A percentile compares a stretch with the other conserved stretches of the same genome.
These are phyloP conservation scores for Chroicocephalus ridibundus DNA, from an alignment of 2,113 vertebrate species.

Conservation along the genomic window DNA sequence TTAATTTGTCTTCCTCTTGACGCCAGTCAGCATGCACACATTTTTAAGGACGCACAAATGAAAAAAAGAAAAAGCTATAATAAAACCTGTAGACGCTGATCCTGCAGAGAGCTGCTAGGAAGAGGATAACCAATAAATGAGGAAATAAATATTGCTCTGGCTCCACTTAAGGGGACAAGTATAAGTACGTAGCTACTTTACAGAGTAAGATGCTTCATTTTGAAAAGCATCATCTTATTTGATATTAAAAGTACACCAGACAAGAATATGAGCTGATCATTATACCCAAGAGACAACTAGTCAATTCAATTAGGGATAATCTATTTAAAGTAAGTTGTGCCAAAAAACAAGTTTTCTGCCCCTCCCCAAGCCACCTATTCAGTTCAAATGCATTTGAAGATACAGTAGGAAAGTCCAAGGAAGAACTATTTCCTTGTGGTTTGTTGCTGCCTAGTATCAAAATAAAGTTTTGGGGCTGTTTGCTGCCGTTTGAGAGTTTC, in stretches of 20 bases:
- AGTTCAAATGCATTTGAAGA: not conserved
- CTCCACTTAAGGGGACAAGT: not conserved
- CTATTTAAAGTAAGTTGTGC: not conserved
- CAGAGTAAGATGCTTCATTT: not conserved
- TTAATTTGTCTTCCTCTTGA: constrained; percentile 27
- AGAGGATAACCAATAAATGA: not conserved
- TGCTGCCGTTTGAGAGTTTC: not conserved
- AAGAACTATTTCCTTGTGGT: not conserved
- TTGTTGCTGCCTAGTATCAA: not conserved
- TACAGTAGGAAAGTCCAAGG: not conserved
- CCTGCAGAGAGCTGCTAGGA: not conserved
- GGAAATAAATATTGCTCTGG: constrained; percentile 22
- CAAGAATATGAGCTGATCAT: not conserved
- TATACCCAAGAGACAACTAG: not conserved
- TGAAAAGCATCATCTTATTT: not conserved
- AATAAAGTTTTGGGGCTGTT: not conserved
- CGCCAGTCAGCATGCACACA: not conserved
- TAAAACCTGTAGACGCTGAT: not conserved
- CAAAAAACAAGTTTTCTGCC: not conserved
- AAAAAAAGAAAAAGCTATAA: not conserved
- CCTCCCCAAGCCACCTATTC: not conserved
- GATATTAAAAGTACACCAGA: not conserved
- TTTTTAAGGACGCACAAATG: not conserved
- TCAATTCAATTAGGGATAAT: not conserved
- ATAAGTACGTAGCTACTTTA: not conserved